Percentiles rank a stretch among this genome's conserved stretches.
Evolutionary conservation across 2,888 invertebrate genomes (phyloP).

Genomic region (Coremacera marginata): DNA sequence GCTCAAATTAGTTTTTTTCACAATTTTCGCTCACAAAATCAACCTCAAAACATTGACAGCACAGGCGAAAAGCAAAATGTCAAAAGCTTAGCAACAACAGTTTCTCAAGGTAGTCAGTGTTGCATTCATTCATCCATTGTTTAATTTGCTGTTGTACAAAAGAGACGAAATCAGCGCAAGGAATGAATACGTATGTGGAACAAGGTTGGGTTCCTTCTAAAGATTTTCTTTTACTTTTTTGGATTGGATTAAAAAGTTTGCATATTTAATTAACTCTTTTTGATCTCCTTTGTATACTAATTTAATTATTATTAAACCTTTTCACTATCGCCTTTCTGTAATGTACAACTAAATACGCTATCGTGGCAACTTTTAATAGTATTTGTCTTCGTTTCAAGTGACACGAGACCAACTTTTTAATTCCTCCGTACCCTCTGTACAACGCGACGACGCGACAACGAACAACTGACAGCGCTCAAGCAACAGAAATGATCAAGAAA

Average conservation of each 20-base stretch:
- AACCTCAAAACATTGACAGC: conserved; percentile 30
- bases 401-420: conserved; percentile 14
- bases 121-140: background rate
- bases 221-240: conserved; percentile 12
- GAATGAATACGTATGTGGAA: conserved; percentile 21
- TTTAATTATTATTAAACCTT: conserved; percentile 25
- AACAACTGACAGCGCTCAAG: conserved; percentile 23
- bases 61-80: conserved; percentile 15
- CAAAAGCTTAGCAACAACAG: conserved; percentile 21
- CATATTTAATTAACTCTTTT: background rate
- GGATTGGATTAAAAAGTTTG: background rate
- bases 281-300: background rate
- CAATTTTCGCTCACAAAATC: conserved; percentile 17
- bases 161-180: background rate
- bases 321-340: background rate
- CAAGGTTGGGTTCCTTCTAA: conserved; percentile 45
- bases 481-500: conserved; percentile 19
- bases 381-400: conserved; percentile 17
- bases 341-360: conserved; percentile 5
- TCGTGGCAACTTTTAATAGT: conserved; percentile 38
- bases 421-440: background rate
- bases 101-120: conserved; percentile 25
- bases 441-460: conserved; percentile 29
- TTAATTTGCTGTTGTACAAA: background rate
- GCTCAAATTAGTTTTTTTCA: conserved; percentile 4